These are phyloP conservation scores for Hybognathus amarus DNA, from an alignment of 2,797 vertebrate genomes.

Conservation along the genomic window DNA sequence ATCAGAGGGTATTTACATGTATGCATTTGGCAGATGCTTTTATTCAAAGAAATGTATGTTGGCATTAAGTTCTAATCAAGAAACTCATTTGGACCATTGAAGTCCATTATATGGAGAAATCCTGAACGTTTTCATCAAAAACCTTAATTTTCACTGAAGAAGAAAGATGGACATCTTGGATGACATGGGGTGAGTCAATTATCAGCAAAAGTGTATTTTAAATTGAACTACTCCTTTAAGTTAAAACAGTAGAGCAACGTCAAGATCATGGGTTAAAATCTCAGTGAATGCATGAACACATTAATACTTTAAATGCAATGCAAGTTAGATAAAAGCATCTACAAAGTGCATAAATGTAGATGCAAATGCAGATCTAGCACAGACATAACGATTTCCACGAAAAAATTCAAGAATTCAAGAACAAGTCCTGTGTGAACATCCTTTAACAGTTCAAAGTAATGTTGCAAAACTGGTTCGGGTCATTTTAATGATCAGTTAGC, in stretches of 20 bases:
- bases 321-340: slow-evolving; percentile 8
- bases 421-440: neutral
- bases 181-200: no score
- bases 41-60: no score
- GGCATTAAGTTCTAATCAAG: no score
- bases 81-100: no score
- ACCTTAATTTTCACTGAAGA: no score
- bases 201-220: no score
- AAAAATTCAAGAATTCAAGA: neutral
- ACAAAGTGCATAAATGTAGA: neutral
- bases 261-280: neutral
- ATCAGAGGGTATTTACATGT: no score
- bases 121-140: no score
- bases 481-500: neutral
- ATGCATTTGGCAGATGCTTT: no score
- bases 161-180: no score
- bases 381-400: neutral
- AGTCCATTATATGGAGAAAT: no score
- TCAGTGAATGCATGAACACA: neutral
- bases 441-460: neutral
- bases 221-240: no score
- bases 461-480: neutral
- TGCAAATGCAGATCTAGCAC: neutral
- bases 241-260: neutral
- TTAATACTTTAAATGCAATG: neutral